Evolutionary conservation across 2,797 vertebrate species (phyloP), one percentile per base, ranked within the genome.

Genomic region (Chromis chromis): DNA sequence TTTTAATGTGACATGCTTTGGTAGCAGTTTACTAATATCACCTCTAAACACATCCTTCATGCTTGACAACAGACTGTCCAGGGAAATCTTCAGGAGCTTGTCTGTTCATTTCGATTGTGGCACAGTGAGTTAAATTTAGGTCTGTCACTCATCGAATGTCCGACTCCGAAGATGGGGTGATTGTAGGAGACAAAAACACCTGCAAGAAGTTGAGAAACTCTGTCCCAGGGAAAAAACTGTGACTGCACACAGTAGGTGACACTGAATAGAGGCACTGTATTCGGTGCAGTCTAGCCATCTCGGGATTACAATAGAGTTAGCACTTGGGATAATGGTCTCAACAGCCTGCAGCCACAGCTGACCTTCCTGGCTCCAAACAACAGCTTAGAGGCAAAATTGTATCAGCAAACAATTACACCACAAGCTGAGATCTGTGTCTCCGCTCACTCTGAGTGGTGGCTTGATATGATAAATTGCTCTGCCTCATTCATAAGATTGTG

Each of bases 271-370:
- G 78, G 53, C 57, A 13, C 28, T 80, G 67, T 70, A 39, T 70
- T 83, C 55, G 33, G 44, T 31, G 31, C 53, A 16, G n/a, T 70
- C 39, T 56, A 31, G 36, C 70, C 56, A 65, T 31, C 27, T 67
- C 17, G 0, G 64, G 33, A 48, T 66, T 28, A 78, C 76, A 55
- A 56, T 53, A 59, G 73, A 70, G 61, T 52, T 65, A 54, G 28
- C 72, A 24, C 76, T 76, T 77, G 65, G 53, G 67, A 49, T 81
- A 76, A 65, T 71, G n/a, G 55, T 78, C 44, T 75, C 42, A 48
- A 55, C 60, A 54, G 58, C 53, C 58, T 61, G 4, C 65, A 70
- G 40, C 33, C 4, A 1, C 53, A 49, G 76, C 33, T 63, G 64
- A 81, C 81, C 24, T 36, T 25, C 13, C 39, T 73, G 33, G 22